Conservation (phyloP, 2,888 invertebrate genomes). For the Leucophora obtusa region DNA sequence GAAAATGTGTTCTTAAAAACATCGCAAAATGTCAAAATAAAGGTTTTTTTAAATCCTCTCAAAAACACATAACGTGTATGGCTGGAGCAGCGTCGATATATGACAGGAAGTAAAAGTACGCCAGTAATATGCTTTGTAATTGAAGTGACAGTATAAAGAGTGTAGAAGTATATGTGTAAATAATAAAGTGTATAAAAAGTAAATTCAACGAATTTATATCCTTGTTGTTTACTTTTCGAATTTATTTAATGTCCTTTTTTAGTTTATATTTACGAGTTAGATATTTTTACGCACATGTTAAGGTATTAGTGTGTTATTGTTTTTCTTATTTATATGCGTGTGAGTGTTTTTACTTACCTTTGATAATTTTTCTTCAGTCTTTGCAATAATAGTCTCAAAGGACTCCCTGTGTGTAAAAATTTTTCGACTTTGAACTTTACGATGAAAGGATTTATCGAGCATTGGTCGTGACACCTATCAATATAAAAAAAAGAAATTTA, state of each 20-base stretch:
- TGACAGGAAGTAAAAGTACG: background rate
- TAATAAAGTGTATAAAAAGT: background rate
- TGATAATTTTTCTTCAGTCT: conserved; percentile 88
- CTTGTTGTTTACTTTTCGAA: background rate
- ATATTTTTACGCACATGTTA: too few relatives aligned
- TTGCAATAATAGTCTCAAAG: conserved; percentile 91
- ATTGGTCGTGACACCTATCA: conserved; percentile 87
- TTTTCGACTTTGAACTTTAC: conserved; percentile 94
- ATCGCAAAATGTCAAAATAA: too few relatives aligned
- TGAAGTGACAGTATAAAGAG: background rate
- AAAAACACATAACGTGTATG: too few relatives aligned
- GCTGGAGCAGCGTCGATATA: too few relatives aligned
- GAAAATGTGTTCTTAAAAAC: too few relatives aligned
- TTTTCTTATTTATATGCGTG: background rate
- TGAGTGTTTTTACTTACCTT: conserved; percentile 80
- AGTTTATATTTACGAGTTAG: too few relatives aligned
- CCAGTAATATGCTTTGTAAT: background rate
- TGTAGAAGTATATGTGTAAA: background rate
- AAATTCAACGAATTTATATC: background rate
- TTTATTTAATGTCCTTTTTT: background rate
- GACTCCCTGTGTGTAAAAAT: conserved; percentile 94
- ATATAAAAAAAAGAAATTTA: conserved; percentile 23
- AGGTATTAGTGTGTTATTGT: background rate
- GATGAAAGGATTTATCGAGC: conserved; percentile 91
- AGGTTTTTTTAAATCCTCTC: too few relatives aligned